Evolutionary conservation across 2,113 vertebrate species (phyloP).

Genomic region (Cepphus grylle): DNA sequence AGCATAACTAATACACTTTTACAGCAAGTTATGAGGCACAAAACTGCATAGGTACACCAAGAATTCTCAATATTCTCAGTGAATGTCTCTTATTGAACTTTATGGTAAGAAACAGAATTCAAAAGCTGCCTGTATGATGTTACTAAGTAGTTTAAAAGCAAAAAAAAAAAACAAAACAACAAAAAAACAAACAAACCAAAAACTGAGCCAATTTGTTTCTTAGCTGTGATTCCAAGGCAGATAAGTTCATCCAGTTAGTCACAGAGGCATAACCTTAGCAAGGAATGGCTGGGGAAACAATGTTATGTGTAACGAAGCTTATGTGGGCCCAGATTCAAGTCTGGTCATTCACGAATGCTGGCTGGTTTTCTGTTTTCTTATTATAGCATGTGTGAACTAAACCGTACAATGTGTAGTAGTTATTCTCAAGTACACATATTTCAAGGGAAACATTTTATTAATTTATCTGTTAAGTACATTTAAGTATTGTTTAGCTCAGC

Average conservation of each 20-base stretch:
- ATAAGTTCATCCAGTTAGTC: not conserved
- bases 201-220: accelerated
- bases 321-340: not conserved
- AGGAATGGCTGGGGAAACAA: not conserved
- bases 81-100: not conserved
- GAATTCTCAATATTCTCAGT: not conserved
- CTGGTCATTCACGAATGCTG: not conserved
- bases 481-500: not conserved
- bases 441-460: not conserved
- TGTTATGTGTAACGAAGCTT: not conserved
- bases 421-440: not conserved
- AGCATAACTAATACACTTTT: not conserved
- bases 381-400: not conserved
- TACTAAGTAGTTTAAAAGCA: not conserved
- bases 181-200: too few relatives aligned
- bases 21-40: not conserved
- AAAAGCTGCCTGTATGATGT: not conserved
- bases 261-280: not conserved
- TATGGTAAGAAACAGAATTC: not conserved
- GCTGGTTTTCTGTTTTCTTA: not conserved
- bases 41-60: not conserved
- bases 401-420: not conserved
- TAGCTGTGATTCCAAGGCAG: not conserved
- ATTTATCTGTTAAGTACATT: not conserved
- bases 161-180: too few relatives aligned